A percentile compares a stretch with the other conserved stretches of the same genome.
These are phyloP conservation scores for Lepisosteus oculatus DNA, from an alignment of 2,113 vertebrate genomes.

Conservation along the genomic window DNA sequence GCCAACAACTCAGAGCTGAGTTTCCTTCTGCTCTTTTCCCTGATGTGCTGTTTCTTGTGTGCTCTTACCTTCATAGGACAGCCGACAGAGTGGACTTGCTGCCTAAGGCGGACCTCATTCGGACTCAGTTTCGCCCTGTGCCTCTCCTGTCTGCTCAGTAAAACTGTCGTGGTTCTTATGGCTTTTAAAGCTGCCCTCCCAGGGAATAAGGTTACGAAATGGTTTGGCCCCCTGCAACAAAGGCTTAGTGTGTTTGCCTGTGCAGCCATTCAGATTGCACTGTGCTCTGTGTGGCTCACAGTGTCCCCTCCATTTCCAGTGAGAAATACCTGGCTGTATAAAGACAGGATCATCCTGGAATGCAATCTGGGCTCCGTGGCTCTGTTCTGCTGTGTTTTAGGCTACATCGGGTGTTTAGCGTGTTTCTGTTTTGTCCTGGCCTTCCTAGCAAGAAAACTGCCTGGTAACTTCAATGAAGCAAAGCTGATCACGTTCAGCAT, in stretches of 20 bases:
- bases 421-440: too few relatives aligned
- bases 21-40: slow-evolving; percentile 46
- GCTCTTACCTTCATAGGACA: slow-evolving; percentile 23
- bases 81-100: slow-evolving; percentile 26
- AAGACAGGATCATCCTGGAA: too few relatives aligned
- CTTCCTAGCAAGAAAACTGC: too few relatives aligned
- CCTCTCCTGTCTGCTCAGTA: slow-evolving; percentile 53
- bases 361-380: too few relatives aligned
- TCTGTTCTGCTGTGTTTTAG: too few relatives aligned
- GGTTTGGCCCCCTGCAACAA: slow-evolving; percentile 31
- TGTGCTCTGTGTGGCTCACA: too few relatives aligned
- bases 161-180: slow-evolving; percentile 50
- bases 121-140: slow-evolving; percentile 44
- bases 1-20: slow-evolving; percentile 48
- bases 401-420: too few relatives aligned
- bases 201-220: slow-evolving; percentile 23
- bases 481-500: too few relatives aligned
- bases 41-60: slow-evolving; percentile 42
- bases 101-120: slow-evolving; percentile 38
- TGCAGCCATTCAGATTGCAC: slow-evolving; percentile 33
- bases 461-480: too few relatives aligned
- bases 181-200: slow-evolving; percentile 42
- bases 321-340: too few relatives aligned
- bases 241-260: slow-evolving; percentile 17
- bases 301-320: too few relatives aligned